Evolutionary conservation across 2,797 vertebrate species (phyloP).

Genomic region (Syndactyla subalaris): DNA sequence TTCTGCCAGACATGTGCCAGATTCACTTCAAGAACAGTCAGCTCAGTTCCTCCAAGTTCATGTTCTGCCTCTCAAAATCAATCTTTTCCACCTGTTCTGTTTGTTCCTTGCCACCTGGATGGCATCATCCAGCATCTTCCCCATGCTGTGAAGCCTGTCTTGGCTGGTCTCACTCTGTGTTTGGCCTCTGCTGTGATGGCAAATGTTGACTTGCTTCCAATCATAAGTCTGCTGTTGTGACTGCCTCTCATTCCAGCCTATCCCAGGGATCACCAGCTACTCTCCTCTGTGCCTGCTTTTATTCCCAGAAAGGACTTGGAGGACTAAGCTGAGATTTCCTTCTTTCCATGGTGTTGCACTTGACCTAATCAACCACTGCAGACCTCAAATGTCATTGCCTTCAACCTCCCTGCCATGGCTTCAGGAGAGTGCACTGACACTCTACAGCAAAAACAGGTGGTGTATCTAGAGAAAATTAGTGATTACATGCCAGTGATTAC

Average conservation of each 20-base stretch:
- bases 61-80: neutral
- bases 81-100: neutral
- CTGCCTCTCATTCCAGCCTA: neutral
- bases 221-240: neutral
- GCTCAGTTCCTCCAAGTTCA: neutral
- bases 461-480: slow-evolving; percentile 9
- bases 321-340: neutral
- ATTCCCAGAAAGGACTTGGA: neutral
- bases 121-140: neutral
- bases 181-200: neutral
- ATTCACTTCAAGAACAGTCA: neutral
- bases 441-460: neutral
- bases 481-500: slow-evolving; percentile 17
- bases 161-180: neutral
- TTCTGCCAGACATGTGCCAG: neutral
- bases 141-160: neutral
- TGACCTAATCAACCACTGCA: neutral
- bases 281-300: neutral
- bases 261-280: neutral
- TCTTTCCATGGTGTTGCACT: neutral
- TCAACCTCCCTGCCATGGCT: neutral
- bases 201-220: neutral
- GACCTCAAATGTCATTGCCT: neutral
- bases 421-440: neutral
- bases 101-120: neutral